Base-by-base conservation (phyloP, 2,797 vertebrate genomes). In the Falco biarmicus region DNA sequence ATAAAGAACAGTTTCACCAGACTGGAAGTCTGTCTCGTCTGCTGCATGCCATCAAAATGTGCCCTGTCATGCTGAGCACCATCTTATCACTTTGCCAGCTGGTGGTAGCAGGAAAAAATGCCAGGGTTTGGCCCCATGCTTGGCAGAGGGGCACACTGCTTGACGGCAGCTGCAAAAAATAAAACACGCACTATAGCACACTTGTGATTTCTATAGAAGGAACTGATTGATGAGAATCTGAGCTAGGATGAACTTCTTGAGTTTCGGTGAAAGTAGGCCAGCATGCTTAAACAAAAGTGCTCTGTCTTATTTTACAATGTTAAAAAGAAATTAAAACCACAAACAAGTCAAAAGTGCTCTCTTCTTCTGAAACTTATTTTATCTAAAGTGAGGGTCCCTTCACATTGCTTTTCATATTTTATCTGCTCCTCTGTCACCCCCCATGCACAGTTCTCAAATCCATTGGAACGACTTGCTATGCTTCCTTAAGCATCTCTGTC, bases 61-160 rank as follows among this genome's bases (percentile, higher is more conserved):
- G 28, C 15, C 73, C 29, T 69, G n/a, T 50, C 50, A 13, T 10
- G 32, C 26, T 61, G 65, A 88, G 47, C 14, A 29, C 14, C 29
- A 24, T 43, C 54, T 71, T 59, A 51, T 15, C 51, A 25, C 25
- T 69, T 65, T 69, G 22, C n/a, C 20, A 45, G 28, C 5, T 6
- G 3, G 14, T 37, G 15, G 24, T 1, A 84, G 48, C 48, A 78
- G 39, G 47, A 84, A 43, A 34, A 87, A 84, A 64, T 17, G 15
- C 15, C 41, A 78, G 32, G 29, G 8, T 71, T 78, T 71, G 45
- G 26, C 5, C 43, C 31, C 1, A 0, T 31, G 13, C 61, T 71
- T 2, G 0, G 50, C 2, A 2, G 61, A 24, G 22, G 29, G 13
- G 19, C 28, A 48, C 0, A 0, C 14, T 66, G 11, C 47, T 31